Evolutionary conservation across 2,888 invertebrate species (phyloP).

Genomic region (Noctuana brunneofusca): DNA sequence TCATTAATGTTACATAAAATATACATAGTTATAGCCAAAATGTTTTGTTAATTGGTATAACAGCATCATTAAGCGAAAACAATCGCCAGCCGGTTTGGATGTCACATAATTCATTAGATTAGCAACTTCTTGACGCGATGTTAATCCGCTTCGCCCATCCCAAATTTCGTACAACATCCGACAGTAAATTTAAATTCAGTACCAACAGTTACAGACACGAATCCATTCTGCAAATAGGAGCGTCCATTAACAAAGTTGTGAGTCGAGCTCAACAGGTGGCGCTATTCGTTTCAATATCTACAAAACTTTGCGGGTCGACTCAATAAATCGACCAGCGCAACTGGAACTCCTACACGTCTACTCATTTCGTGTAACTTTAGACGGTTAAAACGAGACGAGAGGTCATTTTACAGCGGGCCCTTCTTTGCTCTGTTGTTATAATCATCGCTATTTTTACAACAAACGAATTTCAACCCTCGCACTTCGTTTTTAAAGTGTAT

Average conservation of each 20-base stretch:
- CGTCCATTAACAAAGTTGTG: slow-evolving; percentile 75
- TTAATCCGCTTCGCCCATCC: slow-evolving; percentile 4
- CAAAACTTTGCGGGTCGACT: slow-evolving; percentile 78
- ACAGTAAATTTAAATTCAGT: slow-evolving; percentile 40
- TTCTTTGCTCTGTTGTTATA: slow-evolving; percentile 75
- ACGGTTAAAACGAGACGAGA: slow-evolving; percentile 42
- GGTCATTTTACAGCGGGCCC: slow-evolving; percentile 57
- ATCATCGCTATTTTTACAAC: slow-evolving; percentile 60
- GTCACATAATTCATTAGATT: background rate
- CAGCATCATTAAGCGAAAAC: background rate
- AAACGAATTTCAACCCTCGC: slow-evolving; percentile 63
- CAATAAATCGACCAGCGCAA: slow-evolving; percentile 71
- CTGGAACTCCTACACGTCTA: slow-evolving; percentile 46
- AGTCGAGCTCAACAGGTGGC: slow-evolving; percentile 76
- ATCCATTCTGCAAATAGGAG: slow-evolving; percentile 60
- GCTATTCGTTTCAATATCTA: slow-evolving; percentile 81
- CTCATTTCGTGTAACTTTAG: slow-evolving; percentile 39
- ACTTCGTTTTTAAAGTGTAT: slow-evolving; percentile 43
- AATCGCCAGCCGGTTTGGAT: background rate
- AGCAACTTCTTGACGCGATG: background rate
- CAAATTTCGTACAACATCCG: slow-evolving; percentile 29
- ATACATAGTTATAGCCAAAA: too few relatives aligned
- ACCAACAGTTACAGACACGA: slow-evolving; percentile 45
- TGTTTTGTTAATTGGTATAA: too few relatives aligned
- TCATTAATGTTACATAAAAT: too few relatives aligned